Conservation (phyloP, 2,888 invertebrate genomes). For the Macrophya alboannulata region DNA sequence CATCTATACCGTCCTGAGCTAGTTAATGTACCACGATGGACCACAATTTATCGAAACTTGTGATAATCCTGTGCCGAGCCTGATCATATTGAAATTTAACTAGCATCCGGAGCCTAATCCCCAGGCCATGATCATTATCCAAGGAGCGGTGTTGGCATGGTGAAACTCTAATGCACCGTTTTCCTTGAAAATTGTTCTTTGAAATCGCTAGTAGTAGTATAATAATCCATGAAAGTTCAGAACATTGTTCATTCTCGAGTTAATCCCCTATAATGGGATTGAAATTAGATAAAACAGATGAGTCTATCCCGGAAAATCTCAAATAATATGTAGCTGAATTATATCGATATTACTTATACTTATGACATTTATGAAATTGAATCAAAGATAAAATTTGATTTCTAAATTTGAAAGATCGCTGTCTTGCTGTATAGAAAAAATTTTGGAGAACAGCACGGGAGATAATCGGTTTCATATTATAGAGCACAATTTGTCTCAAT, state of each 20-base stretch:
- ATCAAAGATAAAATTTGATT: not conserved
- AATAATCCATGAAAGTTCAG: not conserved
- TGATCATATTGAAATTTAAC: not conserved
- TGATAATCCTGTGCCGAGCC: constrained; percentile 12
- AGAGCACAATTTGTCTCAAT: not conserved
- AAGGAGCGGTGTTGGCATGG: no score
- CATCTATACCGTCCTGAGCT: not conserved
- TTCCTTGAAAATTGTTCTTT: not conserved
- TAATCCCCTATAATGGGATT: not conserved
- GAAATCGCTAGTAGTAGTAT: not conserved
- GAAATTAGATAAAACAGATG: not conserved
- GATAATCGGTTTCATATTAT: not conserved
- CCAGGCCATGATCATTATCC: not conserved
- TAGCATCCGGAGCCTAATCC: not conserved
- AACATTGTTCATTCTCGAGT: not conserved
- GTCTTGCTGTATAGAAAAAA: not conserved
- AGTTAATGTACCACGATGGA: constrained; percentile 7
- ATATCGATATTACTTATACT: not conserved
- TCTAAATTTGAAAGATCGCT: not conserved
- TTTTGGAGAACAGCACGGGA: not conserved
- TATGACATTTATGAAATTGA: not conserved
- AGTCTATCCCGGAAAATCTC: not conserved
- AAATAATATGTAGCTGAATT: no score
- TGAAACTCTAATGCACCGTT: not conserved
- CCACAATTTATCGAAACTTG: constrained; percentile 29